Base-by-base conservation (phyloP, 2,797 vertebrate genomes). In the Natrix natrix region DNA sequence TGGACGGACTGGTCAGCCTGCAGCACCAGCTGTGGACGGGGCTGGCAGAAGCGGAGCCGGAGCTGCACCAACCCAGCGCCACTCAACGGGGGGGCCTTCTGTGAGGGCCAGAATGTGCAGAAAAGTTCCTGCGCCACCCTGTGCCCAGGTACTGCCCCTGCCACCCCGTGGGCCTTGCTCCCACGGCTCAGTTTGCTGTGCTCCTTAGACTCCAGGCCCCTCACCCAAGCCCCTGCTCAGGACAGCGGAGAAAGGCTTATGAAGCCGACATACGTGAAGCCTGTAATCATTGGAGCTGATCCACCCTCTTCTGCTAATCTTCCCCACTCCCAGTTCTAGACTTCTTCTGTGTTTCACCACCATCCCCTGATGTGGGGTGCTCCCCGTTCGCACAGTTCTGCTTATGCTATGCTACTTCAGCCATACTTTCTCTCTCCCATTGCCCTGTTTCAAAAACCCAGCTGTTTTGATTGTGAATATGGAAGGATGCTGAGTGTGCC, bases 31-130 rank as follows among this genome's bases (percentile, higher is more conserved):
- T 99, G 99, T 95, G 99, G 99, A 97, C 98, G 99, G 94, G 99
- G 99, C 97, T 99, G 99, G 99, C 99, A 99, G 98, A 99, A 99
- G 98, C 99, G 99, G 98, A 99, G 98, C 97, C 98, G 99, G 96
- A 99, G 98, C 96, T 99, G 99, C 97, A 99, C 99, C 98, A 99
- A 99, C 97, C 99, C 99, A 95, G 98, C 99, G 17, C 99, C 99
- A 97, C 98, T 99, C 98, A 99, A 99, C 95, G 99, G 99, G 97
- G 99, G 99, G 94, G 98, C 99, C 96, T 99, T 99, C 98, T 99
- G 99, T 97, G 99, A 99, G 97, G 99, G 99, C 97, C 99, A 99
- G 98, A 99, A 98, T 91, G 98, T 99, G 98, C 99, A 99, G 99
- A 99, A 99, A 99, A 99, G 98, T 94, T 98, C 99, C 98, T 99